These are phyloP conservation scores for Scomberomorus guttatus DNA, from an alignment of 2,797 vertebrate species.

Conservation along the genomic window DNA sequence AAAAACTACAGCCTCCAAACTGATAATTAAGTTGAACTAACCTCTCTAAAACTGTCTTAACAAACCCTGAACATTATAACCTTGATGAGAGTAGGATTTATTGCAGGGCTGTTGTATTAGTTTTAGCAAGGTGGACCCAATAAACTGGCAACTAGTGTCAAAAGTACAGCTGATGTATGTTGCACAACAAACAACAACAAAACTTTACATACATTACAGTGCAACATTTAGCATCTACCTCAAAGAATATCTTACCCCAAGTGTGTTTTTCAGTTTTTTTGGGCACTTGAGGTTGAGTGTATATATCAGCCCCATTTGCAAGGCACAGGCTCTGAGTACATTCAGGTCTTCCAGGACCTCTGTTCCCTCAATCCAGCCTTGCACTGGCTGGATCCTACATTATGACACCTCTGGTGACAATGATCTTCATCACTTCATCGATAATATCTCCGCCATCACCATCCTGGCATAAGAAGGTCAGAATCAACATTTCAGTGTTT, in stretches of 20 bases:
- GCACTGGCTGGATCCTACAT: neutral
- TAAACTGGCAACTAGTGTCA: too few relatives aligned
- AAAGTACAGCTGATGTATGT: too few relatives aligned
- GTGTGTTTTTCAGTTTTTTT: neutral
- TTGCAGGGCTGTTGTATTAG: too few relatives aligned
- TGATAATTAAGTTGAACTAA: neutral
- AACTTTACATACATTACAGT: too few relatives aligned
- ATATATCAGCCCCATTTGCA: too few relatives aligned
- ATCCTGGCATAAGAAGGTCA: neutral
- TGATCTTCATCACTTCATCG: neutral
- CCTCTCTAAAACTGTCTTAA: neutral
- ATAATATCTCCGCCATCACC: neutral
- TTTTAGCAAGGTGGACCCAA: too few relatives aligned
- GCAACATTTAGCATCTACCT: too few relatives aligned
- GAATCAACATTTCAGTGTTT: neutral
- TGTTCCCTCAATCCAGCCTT: neutral
- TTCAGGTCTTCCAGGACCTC: neutral
- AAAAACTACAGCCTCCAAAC: neutral
- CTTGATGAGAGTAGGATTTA: neutral
- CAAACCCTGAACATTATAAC: neutral
- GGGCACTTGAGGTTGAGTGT: neutral
- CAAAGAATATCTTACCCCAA: neutral
- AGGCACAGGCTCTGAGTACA: too few relatives aligned
- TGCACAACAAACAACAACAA: too few relatives aligned
- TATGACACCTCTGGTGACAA: neutral